Evolutionary conservation across 2,797 vertebrate genomes (phyloP), one percentile per base, ranked within the genome.

Genomic region (Siniperca scherzeri): DNA sequence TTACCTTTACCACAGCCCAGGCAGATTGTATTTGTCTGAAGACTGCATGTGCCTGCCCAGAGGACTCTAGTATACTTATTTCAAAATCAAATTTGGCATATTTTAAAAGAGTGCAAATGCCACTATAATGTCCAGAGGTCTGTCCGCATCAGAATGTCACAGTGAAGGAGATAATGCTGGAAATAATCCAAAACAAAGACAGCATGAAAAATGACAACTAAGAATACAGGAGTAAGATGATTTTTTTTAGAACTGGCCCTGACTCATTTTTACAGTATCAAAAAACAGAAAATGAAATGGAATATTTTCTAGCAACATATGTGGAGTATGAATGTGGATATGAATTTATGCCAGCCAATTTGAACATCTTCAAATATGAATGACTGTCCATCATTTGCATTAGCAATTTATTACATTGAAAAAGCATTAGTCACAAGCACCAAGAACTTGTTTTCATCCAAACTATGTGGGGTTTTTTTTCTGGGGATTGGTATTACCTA

Each of bases 1-100:
- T 73, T 74, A 78, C 68, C 67, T 76, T 66, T 48, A 76, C 56
- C 22, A 16, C 22, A 40, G 61, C 46, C 33, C 36, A 57, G 10
- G 5, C 46, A 46, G 2, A 42, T 42, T 52, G 21, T 67, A 12
- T 62, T 80, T 71, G 62, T 74, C 53, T 73, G 42, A 64, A 27
- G 57, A 44, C 57, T 27, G 40, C 30, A 38, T 73, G n/a, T 52
- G 8, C 38, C 22, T 36, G 59, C 27, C 46, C 25, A 46, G 42
- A 67, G 55, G 55, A 17, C 40, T 67, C 19, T 11, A 64, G 5
- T 38, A 7, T 22, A 27, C 50, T 36, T 27, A 59, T 55, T 70
- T 44, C 19, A 50, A 44, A 70, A 59, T 25, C 5, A 40, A 9
- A 61, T 22, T 56, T 44, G 9, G 0, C 0, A 2, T 46, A n/a